phyloP scores from a whole-genome alignment of 2,888 invertebrate species.

The Elmis aenea region DNA sequence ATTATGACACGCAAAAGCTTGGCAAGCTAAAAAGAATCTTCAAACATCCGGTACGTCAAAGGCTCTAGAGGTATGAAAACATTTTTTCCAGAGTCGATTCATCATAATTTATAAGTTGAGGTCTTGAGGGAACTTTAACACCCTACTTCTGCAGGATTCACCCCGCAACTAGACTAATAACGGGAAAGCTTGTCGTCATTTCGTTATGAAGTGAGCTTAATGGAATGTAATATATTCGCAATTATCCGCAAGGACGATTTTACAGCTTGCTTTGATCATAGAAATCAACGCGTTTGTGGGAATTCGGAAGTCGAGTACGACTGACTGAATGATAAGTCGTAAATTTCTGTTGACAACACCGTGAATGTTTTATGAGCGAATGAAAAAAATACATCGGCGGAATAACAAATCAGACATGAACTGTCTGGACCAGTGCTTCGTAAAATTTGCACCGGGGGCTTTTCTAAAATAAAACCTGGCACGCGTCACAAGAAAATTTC shows the following conservation, averaged over 20 bases:
- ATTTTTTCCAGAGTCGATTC: slow-evolving; percentile 8
- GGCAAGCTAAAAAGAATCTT: slow-evolving; percentile 9
- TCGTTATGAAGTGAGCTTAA: slow-evolving; percentile 29
- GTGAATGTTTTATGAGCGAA: too few relatives aligned
- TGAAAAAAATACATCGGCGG: too few relatives aligned
- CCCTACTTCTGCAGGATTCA: slow-evolving; percentile 6
- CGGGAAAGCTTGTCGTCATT: slow-evolving; percentile 28
- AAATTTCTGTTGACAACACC: slow-evolving; percentile 10
- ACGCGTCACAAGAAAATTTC: too few relatives aligned
- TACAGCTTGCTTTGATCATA: slow-evolving; percentile 29
- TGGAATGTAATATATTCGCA: slow-evolving; percentile 35
- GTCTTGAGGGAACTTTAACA: slow-evolving; percentile 9
- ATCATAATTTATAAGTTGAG: slow-evolving; percentile 12
- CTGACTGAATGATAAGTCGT: slow-evolving; percentile 7
- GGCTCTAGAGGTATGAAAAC: slow-evolving; percentile 4
- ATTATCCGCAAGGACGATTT: slow-evolving; percentile 30
- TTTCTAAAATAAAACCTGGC: too few relatives aligned
- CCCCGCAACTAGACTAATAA: slow-evolving; percentile 21
- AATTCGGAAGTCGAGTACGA: slow-evolving; percentile 12
- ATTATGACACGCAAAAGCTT: too few relatives aligned
- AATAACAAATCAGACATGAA: too few relatives aligned
- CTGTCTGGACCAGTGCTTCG: too few relatives aligned
- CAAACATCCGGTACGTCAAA: slow-evolving; percentile 7
- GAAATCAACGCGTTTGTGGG: slow-evolving; percentile 22
- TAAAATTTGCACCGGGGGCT: too few relatives aligned